A percentile compares a stretch with the other conserved stretches of the same genome.
These are phyloP conservation scores for Eubasilissa splendida DNA, from an alignment of 2,888 invertebrate species.

Conservation along the genomic window DNA sequence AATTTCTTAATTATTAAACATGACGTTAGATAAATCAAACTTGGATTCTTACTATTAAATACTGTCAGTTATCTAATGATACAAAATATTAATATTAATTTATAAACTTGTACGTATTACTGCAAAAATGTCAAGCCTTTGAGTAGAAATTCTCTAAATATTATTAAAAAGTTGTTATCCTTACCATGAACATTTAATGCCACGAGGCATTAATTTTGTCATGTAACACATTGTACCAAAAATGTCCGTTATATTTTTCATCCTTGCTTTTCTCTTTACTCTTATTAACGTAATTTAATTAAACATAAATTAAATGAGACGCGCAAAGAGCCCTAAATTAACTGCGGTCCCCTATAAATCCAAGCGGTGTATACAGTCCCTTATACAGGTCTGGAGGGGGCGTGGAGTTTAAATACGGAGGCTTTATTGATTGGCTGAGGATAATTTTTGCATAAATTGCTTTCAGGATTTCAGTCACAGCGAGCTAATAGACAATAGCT, in stretches of 20 bases:
- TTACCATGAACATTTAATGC: no score
- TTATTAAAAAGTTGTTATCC: no score
- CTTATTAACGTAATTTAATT: slow-evolving; percentile 23
- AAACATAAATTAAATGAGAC: slow-evolving; percentile 27
- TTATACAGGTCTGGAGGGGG: slow-evolving; percentile 26
- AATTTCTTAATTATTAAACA: no score
- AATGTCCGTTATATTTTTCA: neutral
- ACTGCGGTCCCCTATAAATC: slow-evolving; percentile 30
- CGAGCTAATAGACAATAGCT: slow-evolving; percentile 37
- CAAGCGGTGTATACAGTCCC: neutral
- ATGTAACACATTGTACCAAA: neutral
- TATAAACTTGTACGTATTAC: no score
- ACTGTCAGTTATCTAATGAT: no score
- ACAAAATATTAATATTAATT: no score
- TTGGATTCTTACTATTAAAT: no score
- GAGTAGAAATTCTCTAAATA: no score
- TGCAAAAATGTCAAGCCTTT: no score
- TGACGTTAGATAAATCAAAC: no score
- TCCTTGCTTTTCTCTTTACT: slow-evolving; percentile 3
- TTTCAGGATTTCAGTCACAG: neutral
- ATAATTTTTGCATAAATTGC: slow-evolving; percentile 27
- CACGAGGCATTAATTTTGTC: neutral
- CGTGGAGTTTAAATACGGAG: slow-evolving; percentile 15
- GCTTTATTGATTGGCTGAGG: slow-evolving; percentile 13
- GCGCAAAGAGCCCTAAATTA: slow-evolving; percentile 26